Percentiles rank a stretch among this genome's conserved stretches.
phyloP scores from a whole-genome alignment of 2,888 invertebrate species.

The Clistopyga incitator region DNA sequence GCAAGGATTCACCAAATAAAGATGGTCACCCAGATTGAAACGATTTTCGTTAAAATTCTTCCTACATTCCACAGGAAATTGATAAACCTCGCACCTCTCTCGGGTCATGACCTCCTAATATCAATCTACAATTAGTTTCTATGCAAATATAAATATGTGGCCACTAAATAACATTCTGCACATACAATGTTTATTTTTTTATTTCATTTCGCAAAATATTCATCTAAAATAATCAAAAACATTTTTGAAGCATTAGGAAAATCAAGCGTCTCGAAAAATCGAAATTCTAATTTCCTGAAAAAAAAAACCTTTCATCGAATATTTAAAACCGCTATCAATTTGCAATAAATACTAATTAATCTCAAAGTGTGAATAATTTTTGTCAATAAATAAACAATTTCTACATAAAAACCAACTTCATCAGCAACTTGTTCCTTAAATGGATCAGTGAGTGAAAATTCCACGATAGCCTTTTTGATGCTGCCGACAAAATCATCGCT shows the following conservation, averaged over 20 bases:
- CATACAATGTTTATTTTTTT: neutral
- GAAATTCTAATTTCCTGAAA: no score
- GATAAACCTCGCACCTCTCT: slow-evolving; percentile 55
- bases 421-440: slow-evolving; percentile 72
- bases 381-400: neutral
- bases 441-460: slow-evolving; percentile 94
- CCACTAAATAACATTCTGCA: slow-evolving; percentile 1
- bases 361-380: neutral
- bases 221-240: neutral
- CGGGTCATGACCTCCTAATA: slow-evolving; percentile 35
- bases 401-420: slow-evolving; percentile 47
- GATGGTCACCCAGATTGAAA: slow-evolving; percentile 85
- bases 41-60: slow-evolving; percentile 83
- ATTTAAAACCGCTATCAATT: no score
- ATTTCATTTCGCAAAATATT: neutral
- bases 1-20: slow-evolving; percentile 93
- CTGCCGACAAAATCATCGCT: slow-evolving; percentile 94
- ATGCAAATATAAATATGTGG: neutral
- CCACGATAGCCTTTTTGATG: slow-evolving; percentile 96
- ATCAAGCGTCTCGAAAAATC: no score
- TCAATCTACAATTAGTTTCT: slow-evolving; percentile 33
- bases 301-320: no score
- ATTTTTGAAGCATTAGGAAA: no score
- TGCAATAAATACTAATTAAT: neutral
- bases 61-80: slow-evolving; percentile 50